phyloP scores from a whole-genome alignment of 2,113 vertebrate genomes.

The Catagonus wagneri region DNA sequence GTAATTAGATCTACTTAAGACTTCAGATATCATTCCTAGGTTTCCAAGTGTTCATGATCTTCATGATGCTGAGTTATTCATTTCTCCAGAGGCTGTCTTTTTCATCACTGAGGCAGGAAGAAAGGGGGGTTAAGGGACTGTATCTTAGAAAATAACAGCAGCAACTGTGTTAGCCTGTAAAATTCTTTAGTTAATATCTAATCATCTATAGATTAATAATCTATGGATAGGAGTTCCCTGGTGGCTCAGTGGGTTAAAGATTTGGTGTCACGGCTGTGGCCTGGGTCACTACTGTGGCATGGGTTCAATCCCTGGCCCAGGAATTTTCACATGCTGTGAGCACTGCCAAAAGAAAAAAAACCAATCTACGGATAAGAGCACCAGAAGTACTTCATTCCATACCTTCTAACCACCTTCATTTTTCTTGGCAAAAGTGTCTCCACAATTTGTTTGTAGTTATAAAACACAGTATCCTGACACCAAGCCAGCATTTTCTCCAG shows the following conservation, averaged over 20 bases:
- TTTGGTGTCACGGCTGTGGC: too few relatives aligned
- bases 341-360: too few relatives aligned
- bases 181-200: neutral
- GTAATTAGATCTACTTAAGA: neutral
- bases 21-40: neutral
- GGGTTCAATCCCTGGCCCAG: too few relatives aligned
- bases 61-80: neutral
- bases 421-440: neutral
- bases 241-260: too few relatives aligned
- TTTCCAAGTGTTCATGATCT: neutral
- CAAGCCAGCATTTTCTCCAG: slow-evolving; percentile 71
- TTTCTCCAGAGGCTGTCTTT: neutral
- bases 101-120: neutral
- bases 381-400: neutral
- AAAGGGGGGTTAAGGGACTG: neutral
- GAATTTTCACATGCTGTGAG: too few relatives aligned
- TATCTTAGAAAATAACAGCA: neutral
- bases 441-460: slow-evolving; percentile 55
- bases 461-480: slow-evolving; percentile 63
- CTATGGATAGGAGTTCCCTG: too few relatives aligned
- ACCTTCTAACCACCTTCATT: slow-evolving; percentile 44
- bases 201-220: too few relatives aligned
- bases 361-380: accelerated
- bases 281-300: too few relatives aligned
- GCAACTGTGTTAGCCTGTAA: accelerated